Conservation (phyloP, 1,140 invertebrate species). For the Drosophila nikananu region DNA sequence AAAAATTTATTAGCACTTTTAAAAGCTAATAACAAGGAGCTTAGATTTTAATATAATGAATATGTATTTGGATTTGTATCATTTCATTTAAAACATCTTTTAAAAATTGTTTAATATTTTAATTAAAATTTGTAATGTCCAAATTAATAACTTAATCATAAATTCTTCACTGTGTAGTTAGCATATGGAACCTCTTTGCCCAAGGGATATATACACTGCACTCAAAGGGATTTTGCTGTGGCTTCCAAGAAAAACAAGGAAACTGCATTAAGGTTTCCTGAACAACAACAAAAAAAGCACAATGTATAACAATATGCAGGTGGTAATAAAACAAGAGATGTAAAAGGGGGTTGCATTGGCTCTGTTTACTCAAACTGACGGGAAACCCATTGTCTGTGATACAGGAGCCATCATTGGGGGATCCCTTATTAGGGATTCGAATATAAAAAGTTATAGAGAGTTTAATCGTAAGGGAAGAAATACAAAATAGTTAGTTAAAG, state of each 20-base stretch:
- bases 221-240: conserved; percentile 41
- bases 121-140: too few species aligned
- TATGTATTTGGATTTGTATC: not conserved
- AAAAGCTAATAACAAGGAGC: not conserved
- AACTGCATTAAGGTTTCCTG: conserved; percentile 46
- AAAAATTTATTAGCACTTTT: too few species aligned
- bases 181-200: conserved; percentile 8
- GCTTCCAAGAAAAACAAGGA: conserved; percentile 33
- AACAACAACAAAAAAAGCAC: not conserved
- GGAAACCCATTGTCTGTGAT: not conserved
- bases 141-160: too few species aligned
- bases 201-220: conserved; percentile 27
- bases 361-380: not conserved
- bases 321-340: not conserved
- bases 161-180: conserved; percentile 8
- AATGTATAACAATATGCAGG: conserved; percentile 7
- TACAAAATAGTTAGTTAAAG: too few species aligned
- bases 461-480: not conserved
- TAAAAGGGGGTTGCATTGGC: not conserved
- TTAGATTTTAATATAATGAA: not conserved
- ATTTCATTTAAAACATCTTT: too few species aligned
- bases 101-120: too few species aligned
- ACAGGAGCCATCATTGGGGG: not conserved
- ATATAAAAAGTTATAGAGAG: not conserved
- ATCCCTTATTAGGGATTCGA: not conserved